Evolutionary conservation across 2,797 vertebrate species (phyloP).

Genomic region (Melanotaenia parkinsoni): DNA sequence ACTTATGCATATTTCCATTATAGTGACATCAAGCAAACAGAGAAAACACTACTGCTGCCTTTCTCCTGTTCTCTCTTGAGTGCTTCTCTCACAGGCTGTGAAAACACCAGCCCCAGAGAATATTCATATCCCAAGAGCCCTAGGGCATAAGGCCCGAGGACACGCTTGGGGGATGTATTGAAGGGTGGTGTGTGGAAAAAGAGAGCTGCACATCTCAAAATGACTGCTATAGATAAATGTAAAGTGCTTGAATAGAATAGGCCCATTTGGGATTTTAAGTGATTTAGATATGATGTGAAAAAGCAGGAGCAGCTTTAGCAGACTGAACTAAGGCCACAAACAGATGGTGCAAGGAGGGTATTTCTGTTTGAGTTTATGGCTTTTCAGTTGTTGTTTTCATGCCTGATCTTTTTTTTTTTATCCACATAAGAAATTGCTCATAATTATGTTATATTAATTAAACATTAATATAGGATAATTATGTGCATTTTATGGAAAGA

Average conservation of each 20-base stretch:
- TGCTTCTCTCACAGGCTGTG: slow-evolving; percentile 74
- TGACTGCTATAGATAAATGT: slow-evolving; percentile 67
- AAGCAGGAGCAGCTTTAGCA: background rate
- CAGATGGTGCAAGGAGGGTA: background rate
- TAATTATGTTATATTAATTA: background rate
- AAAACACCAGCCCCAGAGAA: slow-evolving; percentile 76
- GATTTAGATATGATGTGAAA: slow-evolving; percentile 50
- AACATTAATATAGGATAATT: background rate
- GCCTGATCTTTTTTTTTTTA: background rate
- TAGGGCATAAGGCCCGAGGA: slow-evolving; percentile 79
- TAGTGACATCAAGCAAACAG: slow-evolving; percentile 80
- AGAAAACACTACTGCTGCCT: slow-evolving; percentile 64
- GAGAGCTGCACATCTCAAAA: slow-evolving; percentile 52
- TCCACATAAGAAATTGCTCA: background rate
- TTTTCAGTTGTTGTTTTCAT: slow-evolving; percentile 1
- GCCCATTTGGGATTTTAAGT: slow-evolving; percentile 67
- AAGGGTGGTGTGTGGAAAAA: slow-evolving; percentile 46
- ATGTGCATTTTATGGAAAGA: background rate
- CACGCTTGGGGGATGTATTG: slow-evolving; percentile 66
- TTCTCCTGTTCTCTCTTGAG: slow-evolving; percentile 69
- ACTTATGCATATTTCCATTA: slow-evolving; percentile 81
- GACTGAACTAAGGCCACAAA: slow-evolving; percentile 31
- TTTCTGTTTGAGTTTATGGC: background rate
- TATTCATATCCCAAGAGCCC: slow-evolving; percentile 78
- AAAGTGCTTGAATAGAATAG: slow-evolving; percentile 58